These are phyloP conservation scores for human DNA, from an alignment of 2,113 vertebrate species.

Conservation along the genomic window GRCh38 chr14:79561501-79562000, in stretches of 20 bases:
- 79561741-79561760: not conserved
- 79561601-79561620: not conserved
- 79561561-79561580: not conserved
- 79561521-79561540: not conserved
- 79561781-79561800: not conserved
- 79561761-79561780: not conserved
- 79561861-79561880: not conserved
- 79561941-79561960: not conserved
- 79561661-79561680: not conserved
- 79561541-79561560: not conserved
- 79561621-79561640: not conserved
- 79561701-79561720: not conserved
- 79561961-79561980: conserved; percentile 41
- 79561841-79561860: not conserved
- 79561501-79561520: not conserved
- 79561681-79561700: not conserved
- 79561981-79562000: conserved; percentile 12
- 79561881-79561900: not conserved
- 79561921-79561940: not conserved
- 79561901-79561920: not conserved
- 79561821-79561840: not conserved
- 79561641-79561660: not conserved
- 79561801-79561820: not conserved
- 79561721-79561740: not conserved
- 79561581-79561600: not conserved